Evolutionary conservation across 2,797 vertebrate species (phyloP), one percentile per base, ranked within the genome.

Genomic region (Phylloscopus collybita): DNA sequence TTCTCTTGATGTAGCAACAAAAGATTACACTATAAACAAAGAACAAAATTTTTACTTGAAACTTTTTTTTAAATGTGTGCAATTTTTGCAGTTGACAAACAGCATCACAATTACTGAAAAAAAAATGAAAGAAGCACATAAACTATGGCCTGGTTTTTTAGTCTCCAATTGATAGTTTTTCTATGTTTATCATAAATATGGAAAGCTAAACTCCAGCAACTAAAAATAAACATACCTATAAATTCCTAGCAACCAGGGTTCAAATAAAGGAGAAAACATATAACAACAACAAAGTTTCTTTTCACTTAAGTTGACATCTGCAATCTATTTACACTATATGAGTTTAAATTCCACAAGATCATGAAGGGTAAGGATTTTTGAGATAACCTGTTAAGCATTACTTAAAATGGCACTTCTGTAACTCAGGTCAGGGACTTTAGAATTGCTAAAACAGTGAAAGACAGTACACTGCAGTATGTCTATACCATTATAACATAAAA

Each of bases 11-110:
- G 91, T 86, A 97, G 94, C 95, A 98, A 96, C 95, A 97, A 94
- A 98, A 95, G 96, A 97, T 97, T 97, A 97, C 96, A 98, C 96
- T 97, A 97, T 97, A 97, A 98, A 97, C 97, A 97, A 96, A 96
- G 87, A 97, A 97, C 96, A 98, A 80, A 96, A 95, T 86, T 96
- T 96, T 92, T 36, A 97, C 90, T 97, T 96, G 16, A 90, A 96
- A 4, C 75, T 81, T 94, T 89, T 89, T 82, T 93, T 75, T 59
- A 69, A 75, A 66, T 83, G 36, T 74, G 65, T 91, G 88, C 90
- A 64, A 67, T 72, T 96, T 85, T 93, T 96, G 92, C 96, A 97
- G 95, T 93, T 97, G 94, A 98, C 97, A 97, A 97, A 98, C 69
- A 97, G 95, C 94, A 97, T 97, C 97, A 97, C 97, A 98, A 92